Conservation (phyloP, 2,113 vertebrate genomes). For the Cygnus buccinator region DNA sequence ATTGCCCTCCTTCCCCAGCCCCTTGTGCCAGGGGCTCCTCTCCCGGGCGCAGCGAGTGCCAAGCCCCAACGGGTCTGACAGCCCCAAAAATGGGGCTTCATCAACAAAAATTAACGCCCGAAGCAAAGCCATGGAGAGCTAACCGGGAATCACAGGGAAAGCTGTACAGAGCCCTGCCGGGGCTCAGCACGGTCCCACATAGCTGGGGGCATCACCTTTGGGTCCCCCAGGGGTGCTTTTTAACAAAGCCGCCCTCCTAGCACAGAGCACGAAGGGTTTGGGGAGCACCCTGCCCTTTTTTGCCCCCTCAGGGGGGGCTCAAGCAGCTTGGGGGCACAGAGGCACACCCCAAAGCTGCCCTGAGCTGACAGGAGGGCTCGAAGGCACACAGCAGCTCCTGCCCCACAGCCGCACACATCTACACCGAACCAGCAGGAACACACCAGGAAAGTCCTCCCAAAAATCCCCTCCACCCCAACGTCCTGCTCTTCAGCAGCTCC, state of each 20-base stretch:
- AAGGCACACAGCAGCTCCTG: background rate
- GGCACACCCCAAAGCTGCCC: background rate
- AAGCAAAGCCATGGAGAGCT: accelerated
- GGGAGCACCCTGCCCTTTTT: background rate
- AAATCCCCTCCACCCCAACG: background rate
- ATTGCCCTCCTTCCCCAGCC: accelerated
- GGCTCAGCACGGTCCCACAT: accelerated
- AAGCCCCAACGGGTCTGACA: accelerated
- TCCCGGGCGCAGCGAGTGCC: background rate
- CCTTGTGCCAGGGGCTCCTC: background rate
- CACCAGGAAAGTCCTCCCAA: background rate
- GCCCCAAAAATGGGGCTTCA: background rate
- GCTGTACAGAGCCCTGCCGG: accelerated
- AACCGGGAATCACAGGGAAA: accelerated
- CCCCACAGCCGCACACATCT: accelerated
- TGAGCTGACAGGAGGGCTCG: background rate
- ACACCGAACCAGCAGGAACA: background rate
- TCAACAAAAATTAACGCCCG: accelerated
- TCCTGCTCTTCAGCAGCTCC: accelerated
- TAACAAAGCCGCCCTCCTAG: background rate
- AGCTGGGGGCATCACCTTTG: background rate
- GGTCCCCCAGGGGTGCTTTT: background rate
- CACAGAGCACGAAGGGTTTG: background rate
- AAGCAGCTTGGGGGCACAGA: background rate
- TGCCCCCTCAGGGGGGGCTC: background rate